Conservation (phyloP, 2,797 vertebrate genomes). For the Pipistrellus pygmaeus region DNA sequence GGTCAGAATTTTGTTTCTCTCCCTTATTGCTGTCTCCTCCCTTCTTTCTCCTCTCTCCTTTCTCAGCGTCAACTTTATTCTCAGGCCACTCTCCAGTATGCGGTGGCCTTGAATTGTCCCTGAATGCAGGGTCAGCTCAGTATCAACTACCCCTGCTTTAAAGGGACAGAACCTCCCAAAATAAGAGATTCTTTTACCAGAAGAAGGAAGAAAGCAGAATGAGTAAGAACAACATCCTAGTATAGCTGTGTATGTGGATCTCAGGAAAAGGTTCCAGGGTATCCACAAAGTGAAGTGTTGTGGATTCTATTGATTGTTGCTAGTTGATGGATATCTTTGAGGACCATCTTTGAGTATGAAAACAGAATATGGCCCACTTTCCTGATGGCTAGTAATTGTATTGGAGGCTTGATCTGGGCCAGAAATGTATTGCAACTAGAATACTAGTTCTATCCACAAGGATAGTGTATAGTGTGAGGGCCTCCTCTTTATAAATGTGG, state of each 20-base stretch:
- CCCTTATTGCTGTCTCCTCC: background rate
- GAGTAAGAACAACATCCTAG: background rate
- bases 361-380: conserved; percentile 25
- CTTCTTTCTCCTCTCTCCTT: background rate
- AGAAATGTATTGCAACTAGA: background rate
- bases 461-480: background rate
- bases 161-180: background rate
- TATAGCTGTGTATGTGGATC: background rate
- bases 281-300: background rate
- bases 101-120: background rate
- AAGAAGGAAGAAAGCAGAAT: background rate
- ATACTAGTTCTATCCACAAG: background rate
- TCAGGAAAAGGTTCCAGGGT: background rate
- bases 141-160: background rate
- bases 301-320: background rate
- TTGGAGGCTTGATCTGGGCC: background rate
- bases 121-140: background rate
- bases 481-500: background rate
- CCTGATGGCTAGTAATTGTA: background rate
- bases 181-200: background rate
- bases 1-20: background rate
- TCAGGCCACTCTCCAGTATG: background rate
- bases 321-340: background rate
- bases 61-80: conserved; percentile 13
- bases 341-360: background rate